Percentiles rank a stretch among this genome's conserved stretches.
These are phyloP conservation scores for Lordiphosa mommai DNA, from an alignment of 1,140 invertebrate genomes.

Conservation along the genomic window DNA sequence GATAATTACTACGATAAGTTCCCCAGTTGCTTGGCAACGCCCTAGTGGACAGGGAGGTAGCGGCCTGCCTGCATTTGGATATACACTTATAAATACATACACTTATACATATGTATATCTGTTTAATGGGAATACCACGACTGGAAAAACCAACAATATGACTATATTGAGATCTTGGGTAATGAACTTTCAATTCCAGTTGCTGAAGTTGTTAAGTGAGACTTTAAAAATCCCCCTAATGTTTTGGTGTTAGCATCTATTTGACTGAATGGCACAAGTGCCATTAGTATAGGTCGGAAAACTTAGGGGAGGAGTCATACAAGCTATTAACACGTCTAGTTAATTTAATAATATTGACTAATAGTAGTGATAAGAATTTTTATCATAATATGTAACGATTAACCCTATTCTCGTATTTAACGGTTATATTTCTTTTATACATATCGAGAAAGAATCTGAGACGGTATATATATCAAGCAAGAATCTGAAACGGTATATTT, in stretches of 20 bases:
- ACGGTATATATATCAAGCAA: no score
- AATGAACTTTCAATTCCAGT: conserved; percentile 3
- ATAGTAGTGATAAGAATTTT: no score
- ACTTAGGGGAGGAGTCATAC: not conserved
- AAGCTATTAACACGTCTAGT: not conserved
- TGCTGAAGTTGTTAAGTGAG: conserved; percentile 3
- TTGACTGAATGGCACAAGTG: not conserved
- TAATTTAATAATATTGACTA: no score
- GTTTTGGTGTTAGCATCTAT: no score
- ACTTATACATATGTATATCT: not conserved
- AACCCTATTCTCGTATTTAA: no score
- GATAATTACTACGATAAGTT: conserved; percentile 14
- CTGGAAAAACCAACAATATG: conserved; percentile 5
- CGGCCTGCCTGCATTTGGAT: conserved; percentile 5
- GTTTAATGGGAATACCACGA: not conserved
- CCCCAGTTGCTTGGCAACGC: conserved; percentile 25
- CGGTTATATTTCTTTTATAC: no score
- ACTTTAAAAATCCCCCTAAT: not conserved
- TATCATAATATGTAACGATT: no score
- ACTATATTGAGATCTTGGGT: not conserved
- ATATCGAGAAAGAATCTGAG: no score
- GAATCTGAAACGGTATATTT: no score
- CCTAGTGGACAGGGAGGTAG: conserved; percentile 5
- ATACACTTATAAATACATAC: conserved; percentile 3
- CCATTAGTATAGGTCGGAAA: conserved; percentile 23